Percentiles rank a stretch among this genome's conserved stretches.
phyloP scores from a whole-genome alignment of 2,797 vertebrate genomes.

The Acanthurus leucopareius region DNA sequence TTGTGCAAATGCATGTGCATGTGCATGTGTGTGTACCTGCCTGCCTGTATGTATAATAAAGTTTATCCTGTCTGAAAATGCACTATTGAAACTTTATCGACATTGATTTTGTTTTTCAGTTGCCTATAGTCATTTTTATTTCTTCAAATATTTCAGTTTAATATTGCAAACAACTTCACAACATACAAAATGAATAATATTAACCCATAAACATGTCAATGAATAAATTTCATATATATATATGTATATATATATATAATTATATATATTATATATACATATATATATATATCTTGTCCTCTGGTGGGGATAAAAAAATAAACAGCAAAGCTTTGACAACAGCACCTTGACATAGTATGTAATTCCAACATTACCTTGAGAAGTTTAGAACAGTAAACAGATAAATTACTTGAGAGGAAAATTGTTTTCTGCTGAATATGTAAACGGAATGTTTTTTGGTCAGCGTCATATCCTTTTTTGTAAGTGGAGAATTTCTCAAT shows the following conservation, averaged over 20 bases:
- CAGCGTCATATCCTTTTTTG: slow-evolving; percentile 87
- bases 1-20: slow-evolving; percentile 23
- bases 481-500: slow-evolving; percentile 96
- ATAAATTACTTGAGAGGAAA: slow-evolving; percentile 97
- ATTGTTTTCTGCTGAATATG: slow-evolving; percentile 96
- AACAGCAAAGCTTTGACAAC: slow-evolving; percentile 99
- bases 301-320: slow-evolving; percentile 93
- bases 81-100: slow-evolving; percentile 88
- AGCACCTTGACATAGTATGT: slow-evolving; percentile 99
- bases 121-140: slow-evolving; percentile 95
- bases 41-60: slow-evolving; percentile 25
- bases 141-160: slow-evolving; percentile 96
- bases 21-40: slow-evolving; percentile 23
- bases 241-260: slow-evolving; percentile 30
- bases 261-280: slow-evolving; percentile 74
- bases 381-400: slow-evolving; percentile 99
- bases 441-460: slow-evolving; percentile 99
- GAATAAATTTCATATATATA: slow-evolving; percentile 81
- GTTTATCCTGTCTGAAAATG: slow-evolving; percentile 75
- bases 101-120: slow-evolving; percentile 92
- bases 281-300: slow-evolving; percentile 86
- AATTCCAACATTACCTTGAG: slow-evolving; percentile 98
- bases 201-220: slow-evolving; percentile 93
- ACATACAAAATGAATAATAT: slow-evolving; percentile 96
- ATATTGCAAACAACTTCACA: slow-evolving; percentile 99